Evolutionary conservation across 1,140 invertebrate genomes (phyloP), one percentile per base, ranked within the genome.

Genomic region (Neotoxoptera formosana): DNA sequence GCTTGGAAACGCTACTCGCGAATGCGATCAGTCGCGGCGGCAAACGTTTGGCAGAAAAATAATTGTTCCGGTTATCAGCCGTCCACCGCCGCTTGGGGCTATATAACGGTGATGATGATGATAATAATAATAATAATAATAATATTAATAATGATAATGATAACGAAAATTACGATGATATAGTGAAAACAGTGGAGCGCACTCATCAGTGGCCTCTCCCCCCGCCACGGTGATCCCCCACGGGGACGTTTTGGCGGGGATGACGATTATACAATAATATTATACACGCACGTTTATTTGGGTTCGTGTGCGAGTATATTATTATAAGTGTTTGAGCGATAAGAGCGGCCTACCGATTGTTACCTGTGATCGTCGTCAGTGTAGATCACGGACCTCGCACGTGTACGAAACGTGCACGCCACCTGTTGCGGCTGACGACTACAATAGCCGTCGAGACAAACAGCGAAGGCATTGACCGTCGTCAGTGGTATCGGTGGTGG

Each of bases 11-110:
- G 41, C 51, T 60, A 56, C 23, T 56, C 56, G 53, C 89, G 53
- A 67, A 45, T 89, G 87, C 56, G 51, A 25, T 53, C 48, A 34
- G 14, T 48, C 20, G 30, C 47, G 89, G 6, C 14, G 56, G 41
- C 8, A 67, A 90, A 67, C 89, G 56, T 90, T 36, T 56, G 56
- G 36, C 2, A 17, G 56, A 90, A n/a, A 67, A 90, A 45, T 41
- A 90, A 45, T 41, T 7, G 51, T 60, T 90, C 36, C 53, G 88
- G 88, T 60, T 90, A 90, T 90, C 88, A 41, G 53, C 51, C 53
- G 47, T 83, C 76, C 30, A 25, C 41, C 84, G 8, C 45, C 45
- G 86, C n/a, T n/a, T 30, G n/a, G 86, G 47, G 48, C 48, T 53
- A 34, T 86, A 86, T 25, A 25, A 47, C 11, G 23, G 23, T 36